Evolutionary conservation across 2,888 invertebrate genomes (phyloP), one percentile per base, ranked within the genome.

Genomic region (Syrphus vitripennis): DNA sequence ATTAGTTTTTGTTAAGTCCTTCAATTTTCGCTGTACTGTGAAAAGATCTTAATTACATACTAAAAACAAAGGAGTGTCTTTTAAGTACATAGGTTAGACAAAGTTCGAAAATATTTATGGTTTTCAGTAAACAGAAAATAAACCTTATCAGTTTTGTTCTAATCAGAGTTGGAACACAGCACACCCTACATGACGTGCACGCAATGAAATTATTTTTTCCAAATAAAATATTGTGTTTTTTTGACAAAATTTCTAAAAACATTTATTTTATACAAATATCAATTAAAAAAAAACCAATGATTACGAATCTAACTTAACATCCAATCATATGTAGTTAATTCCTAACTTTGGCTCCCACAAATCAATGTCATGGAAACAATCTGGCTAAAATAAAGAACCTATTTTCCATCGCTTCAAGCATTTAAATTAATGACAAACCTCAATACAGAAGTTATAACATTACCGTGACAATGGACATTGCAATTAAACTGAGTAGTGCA

Each of bases 401-500:
- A 34, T 34, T 57, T 57, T 34, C 57, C 57, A 57, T 34, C 19
- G 57, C 12, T 57, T 19, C 21, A 34, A 57, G 34, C 69, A 83
- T 78, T 71, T 37, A 53, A 77, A 72, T 34, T 12, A 76, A 76
- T 76, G 80, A 29, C 29, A 72, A 76, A 71, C 80, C 76, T 71
- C 76, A 80, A 76, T 76, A 26, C 26, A 26, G 16, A 12, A 42
- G 67, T 83, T 76, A 76, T 72, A 80, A 77, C 76, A 80, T 77
- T 80, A 80, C 76, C 59, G 63, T 76, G 71, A 80, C 71, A 84
- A 84, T 84, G 50, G 80, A 76, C 45, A 34, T 57, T 70, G 76
- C 84, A 84, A 80, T 84, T 84, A 80, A 72, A 71, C 67, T 69
- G 84, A 80, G 76, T 67, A 80, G 76, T 72, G 81, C 81, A 72